Percentiles rank a stretch among this genome's conserved stretches.
Evolutionary conservation across 1,140 invertebrate genomes (phyloP).

Genomic region (Drosophila gunungcola): DNA sequence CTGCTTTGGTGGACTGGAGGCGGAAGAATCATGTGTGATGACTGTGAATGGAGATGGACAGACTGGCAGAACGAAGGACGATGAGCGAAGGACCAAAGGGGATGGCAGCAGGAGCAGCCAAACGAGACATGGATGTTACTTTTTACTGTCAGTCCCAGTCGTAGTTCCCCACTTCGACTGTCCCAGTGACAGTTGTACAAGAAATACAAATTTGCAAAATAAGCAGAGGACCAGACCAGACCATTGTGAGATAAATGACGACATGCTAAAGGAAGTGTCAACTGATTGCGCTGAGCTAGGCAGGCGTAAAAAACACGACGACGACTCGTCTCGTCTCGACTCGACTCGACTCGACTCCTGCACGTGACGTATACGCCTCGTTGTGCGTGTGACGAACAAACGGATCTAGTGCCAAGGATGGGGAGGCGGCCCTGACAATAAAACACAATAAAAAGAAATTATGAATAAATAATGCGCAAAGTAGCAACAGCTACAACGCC

Average conservation of each 20-base stretch:
- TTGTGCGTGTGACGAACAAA: conserved; percentile 66
- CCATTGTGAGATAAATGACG: conserved; percentile 76
- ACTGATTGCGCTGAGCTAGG: conserved; percentile 82
- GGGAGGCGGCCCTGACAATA: conserved; percentile 50
- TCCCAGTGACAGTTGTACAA: conserved; percentile 78
- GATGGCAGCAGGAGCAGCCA: conserved; percentile 14
- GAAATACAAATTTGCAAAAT: conserved; percentile 83
- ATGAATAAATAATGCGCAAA: conserved; percentile 81
- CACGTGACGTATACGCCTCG: conserved; percentile 80
- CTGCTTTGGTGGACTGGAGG: conserved; percentile 49
- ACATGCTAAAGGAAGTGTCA: conserved; percentile 82
- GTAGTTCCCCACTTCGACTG: conserved; percentile 11
- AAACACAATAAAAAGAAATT: conserved; percentile 82
- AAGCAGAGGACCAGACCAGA: conserved; percentile 59
- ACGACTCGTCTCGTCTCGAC: conserved; percentile 15
- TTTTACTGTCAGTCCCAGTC: conserved; percentile 54
- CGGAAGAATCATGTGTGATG: conserved; percentile 65
- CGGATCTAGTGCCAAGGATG: not conserved
- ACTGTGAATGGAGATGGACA: conserved; percentile 49
- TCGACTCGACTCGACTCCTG: conserved; percentile 40
- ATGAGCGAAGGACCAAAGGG: too few species aligned
- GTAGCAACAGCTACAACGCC: conserved; percentile 56
- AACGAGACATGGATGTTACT: conserved; percentile 66
- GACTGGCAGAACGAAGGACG: conserved; percentile 2
- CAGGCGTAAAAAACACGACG: conserved; percentile 73